Evolutionary conservation across 2,797 vertebrate genomes (phyloP).

Genomic region (Columba guinea): DNA sequence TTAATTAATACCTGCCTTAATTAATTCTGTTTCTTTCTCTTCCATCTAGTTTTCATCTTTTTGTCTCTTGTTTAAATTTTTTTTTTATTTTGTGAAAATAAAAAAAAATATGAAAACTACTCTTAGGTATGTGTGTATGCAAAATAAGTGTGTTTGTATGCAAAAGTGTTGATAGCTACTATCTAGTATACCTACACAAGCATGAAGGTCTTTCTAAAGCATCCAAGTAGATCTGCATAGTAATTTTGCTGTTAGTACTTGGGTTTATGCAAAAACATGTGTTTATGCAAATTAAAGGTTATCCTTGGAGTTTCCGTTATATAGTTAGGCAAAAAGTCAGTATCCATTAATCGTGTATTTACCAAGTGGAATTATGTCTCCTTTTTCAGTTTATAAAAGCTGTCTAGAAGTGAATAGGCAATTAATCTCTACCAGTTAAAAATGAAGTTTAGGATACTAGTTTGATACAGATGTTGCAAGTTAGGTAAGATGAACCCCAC

Average conservation of each 20-base stretch:
- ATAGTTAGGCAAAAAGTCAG: neutral
- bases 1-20: neutral
- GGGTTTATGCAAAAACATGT: neutral
- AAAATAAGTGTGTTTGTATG: neutral
- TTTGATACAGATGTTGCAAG: neutral
- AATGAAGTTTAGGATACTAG: neutral
- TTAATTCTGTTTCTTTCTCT: neutral
- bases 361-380: neutral
- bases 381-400: neutral
- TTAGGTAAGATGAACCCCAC: neutral
- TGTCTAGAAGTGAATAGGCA: neutral
- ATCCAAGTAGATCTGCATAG: neutral
- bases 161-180: neutral
- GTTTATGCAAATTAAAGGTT: neutral
- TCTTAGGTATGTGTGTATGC: neutral
- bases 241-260: neutral
- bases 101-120: neutral
- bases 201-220: neutral
- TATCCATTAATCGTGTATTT: neutral
- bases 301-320: neutral
- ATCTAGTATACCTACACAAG: neutral
- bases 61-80: neutral
- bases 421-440: slow-evolving; percentile 17
- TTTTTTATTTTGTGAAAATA: neutral
- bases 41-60: neutral